These are phyloP conservation scores for Morelia viridis DNA, from an alignment of 2,797 vertebrate genomes.

Conservation along the genomic window DNA sequence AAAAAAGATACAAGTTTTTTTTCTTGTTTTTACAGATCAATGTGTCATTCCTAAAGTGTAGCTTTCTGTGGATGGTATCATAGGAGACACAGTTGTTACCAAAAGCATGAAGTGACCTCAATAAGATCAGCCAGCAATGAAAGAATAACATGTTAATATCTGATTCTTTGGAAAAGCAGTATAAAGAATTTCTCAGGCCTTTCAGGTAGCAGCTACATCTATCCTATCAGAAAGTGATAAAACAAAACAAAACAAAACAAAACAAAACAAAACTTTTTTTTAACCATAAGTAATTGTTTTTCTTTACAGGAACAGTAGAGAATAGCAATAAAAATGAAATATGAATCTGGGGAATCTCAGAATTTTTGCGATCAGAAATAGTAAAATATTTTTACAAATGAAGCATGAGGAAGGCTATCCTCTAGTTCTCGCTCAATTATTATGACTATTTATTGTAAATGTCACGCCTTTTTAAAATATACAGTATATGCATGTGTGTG, in stretches of 20 bases:
- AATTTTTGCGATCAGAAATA: slow-evolving; percentile 37
- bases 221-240: background rate
- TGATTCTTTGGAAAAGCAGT: background rate
- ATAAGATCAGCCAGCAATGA: slow-evolving; percentile 11
- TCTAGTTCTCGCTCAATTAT: background rate
- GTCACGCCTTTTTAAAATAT: background rate
- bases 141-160: background rate
- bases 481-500: background rate
- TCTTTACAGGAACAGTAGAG: slow-evolving; percentile 5
- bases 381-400: slow-evolving; percentile 5
- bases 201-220: background rate
- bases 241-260: background rate
- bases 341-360: background rate
- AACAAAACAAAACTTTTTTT: background rate
- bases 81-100: background rate
- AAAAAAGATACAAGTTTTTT: background rate
- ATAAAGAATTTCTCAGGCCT: background rate
- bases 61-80: background rate
- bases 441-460: background rate
- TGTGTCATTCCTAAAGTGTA: background rate
- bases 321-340: background rate
- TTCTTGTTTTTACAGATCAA: background rate
- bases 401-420: background rate
- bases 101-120: slow-evolving; percentile 6
- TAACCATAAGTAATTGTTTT: slow-evolving; percentile 17